Evolutionary conservation across 2,888 invertebrate species (phyloP), one percentile per base, ranked within the genome.

Genomic region (Orgyia antiqua): DNA sequence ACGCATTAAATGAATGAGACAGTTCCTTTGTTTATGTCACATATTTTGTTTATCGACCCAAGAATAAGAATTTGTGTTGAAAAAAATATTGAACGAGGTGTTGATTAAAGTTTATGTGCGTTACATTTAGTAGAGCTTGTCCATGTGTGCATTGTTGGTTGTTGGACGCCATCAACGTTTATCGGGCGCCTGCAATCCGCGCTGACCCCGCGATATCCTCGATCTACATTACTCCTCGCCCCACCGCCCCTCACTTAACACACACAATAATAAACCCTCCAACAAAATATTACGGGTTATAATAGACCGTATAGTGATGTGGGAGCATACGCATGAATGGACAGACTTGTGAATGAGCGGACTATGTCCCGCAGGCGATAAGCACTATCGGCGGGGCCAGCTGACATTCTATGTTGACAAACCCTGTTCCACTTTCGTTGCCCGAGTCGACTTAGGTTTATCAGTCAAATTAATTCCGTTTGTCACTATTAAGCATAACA

Each of bases 131-230:
- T 29, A 42, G 28, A 36, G 36, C 30, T 30, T 34, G 34, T 50
- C 45, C 34, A 40, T 48, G 41, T 49, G 44, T 49, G 57, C 60
- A 53, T 63, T 54, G 58, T 57, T 58, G 47, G 50, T n/a, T n/a
- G n/a, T 66, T 60, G 65, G 58, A 64, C 61, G 70, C 62, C 70
- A 63, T 61, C 63, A 57, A 51, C 68, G 68, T 79, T 80, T 82
- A 83, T 80, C 83, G 70, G 73, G 68, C 74, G 82, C 77, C 78
- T 82, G 76, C 83, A 84, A 86, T 84, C 86, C 82, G 75, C 71
- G 80, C 67, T 84, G 84, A 86, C 84, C 84, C 80, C 78, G 74
- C 68, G 82, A 83, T 82, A 84, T 86, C 83, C 83, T 82, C 82
- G 75, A 74, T 79, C 78, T 70, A 75, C 66, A 71, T 76, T 61